Evolutionary conservation across 1,140 invertebrate species (phyloP).

Genomic region (Harpegnathos saltator): DNA sequence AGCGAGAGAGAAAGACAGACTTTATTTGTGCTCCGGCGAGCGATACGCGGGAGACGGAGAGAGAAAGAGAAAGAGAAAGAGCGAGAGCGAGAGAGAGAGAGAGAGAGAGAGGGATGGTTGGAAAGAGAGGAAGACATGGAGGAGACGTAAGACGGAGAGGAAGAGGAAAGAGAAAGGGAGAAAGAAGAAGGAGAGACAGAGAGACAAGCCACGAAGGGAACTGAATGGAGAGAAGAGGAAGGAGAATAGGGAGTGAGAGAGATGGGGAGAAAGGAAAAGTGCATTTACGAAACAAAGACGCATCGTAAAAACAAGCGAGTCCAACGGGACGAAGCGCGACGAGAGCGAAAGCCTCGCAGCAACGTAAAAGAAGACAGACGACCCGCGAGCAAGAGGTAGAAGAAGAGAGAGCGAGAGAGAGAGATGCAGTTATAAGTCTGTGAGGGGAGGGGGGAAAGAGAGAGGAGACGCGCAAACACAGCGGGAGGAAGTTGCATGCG

Average conservation of each 20-base stretch:
- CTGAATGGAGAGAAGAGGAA: slow-evolving; percentile 32
- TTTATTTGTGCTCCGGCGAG: slow-evolving; percentile 42
- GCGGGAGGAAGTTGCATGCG: not conserved
- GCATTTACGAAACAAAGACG: slow-evolving; percentile 38
- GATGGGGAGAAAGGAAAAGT: slow-evolving; percentile 53
- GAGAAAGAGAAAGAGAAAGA: slow-evolving; percentile 7
- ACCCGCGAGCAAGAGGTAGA: not conserved
- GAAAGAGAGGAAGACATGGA: slow-evolving; percentile 13
- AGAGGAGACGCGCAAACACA: not conserved
- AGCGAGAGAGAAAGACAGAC: slow-evolving; percentile 47
- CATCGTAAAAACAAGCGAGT: slow-evolving; percentile 33
- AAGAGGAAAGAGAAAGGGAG: slow-evolving; percentile 18
- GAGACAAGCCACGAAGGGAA: not conserved
- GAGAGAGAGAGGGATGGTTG: slow-evolving; percentile 7
- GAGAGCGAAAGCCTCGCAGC: slow-evolving; percentile 40
- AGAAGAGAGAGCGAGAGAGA: slow-evolving; percentile 31
- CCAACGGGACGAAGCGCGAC: not conserved
- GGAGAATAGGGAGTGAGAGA: slow-evolving; percentile 36
- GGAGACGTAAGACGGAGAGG: slow-evolving; percentile 60
- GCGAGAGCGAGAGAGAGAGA: slow-evolving; percentile 49
- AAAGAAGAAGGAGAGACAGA: slow-evolving; percentile 21
- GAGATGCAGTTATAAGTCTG: not conserved
- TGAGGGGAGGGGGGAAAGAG: slow-evolving; percentile 29
- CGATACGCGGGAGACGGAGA: slow-evolving; percentile 50
- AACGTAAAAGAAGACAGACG: not conserved